phyloP scores from a whole-genome alignment of 2,113 vertebrate species.

The Myrmophylax atrothorax region DNA sequence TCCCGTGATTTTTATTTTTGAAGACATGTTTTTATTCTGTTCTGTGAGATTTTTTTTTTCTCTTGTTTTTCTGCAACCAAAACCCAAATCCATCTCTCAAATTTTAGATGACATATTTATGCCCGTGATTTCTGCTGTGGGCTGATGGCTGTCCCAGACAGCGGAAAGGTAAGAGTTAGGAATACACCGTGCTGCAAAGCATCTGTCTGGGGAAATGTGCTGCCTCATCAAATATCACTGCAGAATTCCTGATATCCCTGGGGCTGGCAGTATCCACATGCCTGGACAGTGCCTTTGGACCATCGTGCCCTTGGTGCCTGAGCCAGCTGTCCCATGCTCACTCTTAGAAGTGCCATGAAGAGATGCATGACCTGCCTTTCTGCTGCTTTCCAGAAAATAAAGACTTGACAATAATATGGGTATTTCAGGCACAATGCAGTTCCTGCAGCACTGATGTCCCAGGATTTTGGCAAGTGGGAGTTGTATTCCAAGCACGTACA shows the following conservation, averaged over 20 bases:
- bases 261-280: not conserved
- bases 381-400: not conserved
- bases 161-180: not conserved
- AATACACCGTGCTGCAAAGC: not conserved
- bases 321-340: fast-evolving
- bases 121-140: not conserved
- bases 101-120: not conserved
- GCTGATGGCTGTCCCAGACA: not conserved
- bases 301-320: not conserved
- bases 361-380: not conserved
- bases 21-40: fast-evolving
- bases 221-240: not conserved
- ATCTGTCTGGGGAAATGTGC: not conserved
- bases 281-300: fast-evolving
- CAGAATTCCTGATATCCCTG: not conserved
- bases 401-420: not conserved
- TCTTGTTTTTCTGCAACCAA: not conserved
- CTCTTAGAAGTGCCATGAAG: not conserved
- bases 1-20: not conserved
- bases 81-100: not conserved
- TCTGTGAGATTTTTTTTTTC: not conserved
- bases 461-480: not conserved
- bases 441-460: not conserved
- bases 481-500: not conserved
- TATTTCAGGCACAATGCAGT: not conserved